phyloP scores from a whole-genome alignment of 1,140 invertebrate genomes.

The Drosophila orosa region DNA sequence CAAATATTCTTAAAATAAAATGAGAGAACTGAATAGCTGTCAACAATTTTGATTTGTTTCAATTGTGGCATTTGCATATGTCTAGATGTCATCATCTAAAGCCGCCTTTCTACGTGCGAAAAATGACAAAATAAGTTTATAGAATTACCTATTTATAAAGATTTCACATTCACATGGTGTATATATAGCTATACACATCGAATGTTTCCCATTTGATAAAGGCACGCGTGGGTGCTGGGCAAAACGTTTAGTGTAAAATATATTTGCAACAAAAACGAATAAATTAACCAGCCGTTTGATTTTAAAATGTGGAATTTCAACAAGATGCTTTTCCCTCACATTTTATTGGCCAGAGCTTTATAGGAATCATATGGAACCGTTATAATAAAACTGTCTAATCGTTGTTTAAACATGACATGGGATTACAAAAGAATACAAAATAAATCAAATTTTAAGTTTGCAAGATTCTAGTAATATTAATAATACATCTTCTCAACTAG shows the following conservation, averaged over 20 bases:
- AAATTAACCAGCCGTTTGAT: constrained; percentile 24
- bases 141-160: constrained; percentile 60
- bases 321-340: not conserved
- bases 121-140: constrained; percentile 72
- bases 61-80: constrained; percentile 70
- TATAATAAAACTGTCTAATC: constrained; percentile 12
- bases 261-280: constrained; percentile 19
- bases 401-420: constrained; percentile 19
- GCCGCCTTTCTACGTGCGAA: constrained; percentile 58
- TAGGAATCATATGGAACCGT: not conserved
- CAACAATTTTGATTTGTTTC: constrained; percentile 73
- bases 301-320: constrained; percentile 9
- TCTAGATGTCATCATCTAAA: constrained; percentile 55
- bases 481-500: not conserved
- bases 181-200: constrained; percentile 24
- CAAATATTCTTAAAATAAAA: constrained; percentile 41
- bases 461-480: not conserved
- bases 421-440: constrained; percentile 10
- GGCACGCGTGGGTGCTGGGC: constrained; percentile 36
- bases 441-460: constrained; percentile 3
- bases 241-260: constrained; percentile 49
- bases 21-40: constrained; percentile 30
- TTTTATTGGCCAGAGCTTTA: constrained; percentile 20
- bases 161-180: constrained; percentile 1
- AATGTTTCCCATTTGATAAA: constrained; percentile 51